These are phyloP conservation scores for Aphelenchoides fujianensis DNA, from an alignment of 1,140 invertebrate genomes.

Conservation along the genomic window DNA sequence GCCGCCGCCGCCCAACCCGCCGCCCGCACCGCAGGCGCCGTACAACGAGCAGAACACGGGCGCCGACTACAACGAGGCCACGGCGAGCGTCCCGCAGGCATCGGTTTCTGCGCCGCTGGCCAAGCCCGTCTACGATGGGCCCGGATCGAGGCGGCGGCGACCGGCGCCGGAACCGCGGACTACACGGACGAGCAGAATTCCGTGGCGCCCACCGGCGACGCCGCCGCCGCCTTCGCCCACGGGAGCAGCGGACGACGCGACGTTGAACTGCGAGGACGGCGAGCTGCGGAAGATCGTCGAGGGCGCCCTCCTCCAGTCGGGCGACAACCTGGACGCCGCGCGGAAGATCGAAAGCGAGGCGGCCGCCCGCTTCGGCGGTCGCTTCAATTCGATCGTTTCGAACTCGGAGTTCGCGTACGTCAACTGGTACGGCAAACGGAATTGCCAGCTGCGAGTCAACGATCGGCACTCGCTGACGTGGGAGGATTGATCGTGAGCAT, in stretches of 20 bases:
- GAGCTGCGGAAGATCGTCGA: constrained; percentile 43
- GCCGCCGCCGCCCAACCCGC: constrained; percentile 1
- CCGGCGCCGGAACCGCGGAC: constrained; percentile 8
- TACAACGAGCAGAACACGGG: not conserved
- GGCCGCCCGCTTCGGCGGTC: constrained; percentile 46
- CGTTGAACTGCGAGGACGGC: constrained; percentile 44
- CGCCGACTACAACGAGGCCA: constrained; percentile 9
- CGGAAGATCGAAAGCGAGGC: constrained; percentile 51
- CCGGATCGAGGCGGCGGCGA: constrained; percentile 14
- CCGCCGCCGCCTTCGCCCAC: constrained; percentile 6
- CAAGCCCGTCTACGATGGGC: constrained; percentile 16
- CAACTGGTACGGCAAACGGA: constrained; percentile 53
- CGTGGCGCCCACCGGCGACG: constrained; percentile 21
- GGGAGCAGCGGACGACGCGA: constrained; percentile 7
- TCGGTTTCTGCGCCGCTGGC: not conserved
- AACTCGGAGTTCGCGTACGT: constrained; percentile 53
- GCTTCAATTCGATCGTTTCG: constrained; percentile 52
- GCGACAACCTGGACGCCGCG: constrained; percentile 49
- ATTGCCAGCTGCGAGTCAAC: constrained; percentile 47
- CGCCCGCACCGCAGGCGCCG: constrained; percentile 3
- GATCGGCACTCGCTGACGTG: constrained; percentile 50
- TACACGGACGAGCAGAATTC: constrained; percentile 38
- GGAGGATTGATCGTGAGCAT: too few species aligned
- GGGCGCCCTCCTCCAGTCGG: constrained; percentile 6
- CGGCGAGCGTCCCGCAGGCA: not conserved